phyloP scores from a whole-genome alignment of 2,888 invertebrate genomes.

The Archaeoteleia sp. region DNA sequence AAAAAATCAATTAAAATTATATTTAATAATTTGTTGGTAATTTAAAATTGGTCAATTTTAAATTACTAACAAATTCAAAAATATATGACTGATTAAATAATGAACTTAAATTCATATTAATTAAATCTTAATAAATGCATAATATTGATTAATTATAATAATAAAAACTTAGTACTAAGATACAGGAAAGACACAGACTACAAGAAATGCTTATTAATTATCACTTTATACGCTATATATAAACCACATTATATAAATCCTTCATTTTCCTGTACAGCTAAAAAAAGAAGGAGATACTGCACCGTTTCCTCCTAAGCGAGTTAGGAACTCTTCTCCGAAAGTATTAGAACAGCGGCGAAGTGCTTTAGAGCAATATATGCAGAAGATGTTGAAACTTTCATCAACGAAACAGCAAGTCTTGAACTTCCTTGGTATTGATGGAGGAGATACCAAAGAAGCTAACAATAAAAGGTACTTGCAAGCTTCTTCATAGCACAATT shows the following conservation, averaged over 20 bases:
- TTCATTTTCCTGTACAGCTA: conserved; percentile 70
- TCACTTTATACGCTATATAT: too few relatives aligned
- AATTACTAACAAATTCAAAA: too few relatives aligned
- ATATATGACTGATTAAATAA: too few relatives aligned
- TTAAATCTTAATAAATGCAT: too few relatives aligned
- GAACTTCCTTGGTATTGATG: conserved; percentile 74
- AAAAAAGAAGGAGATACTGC: conserved; percentile 76
- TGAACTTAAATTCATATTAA: too few relatives aligned
- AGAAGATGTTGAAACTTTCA: conserved; percentile 75
- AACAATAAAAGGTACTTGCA: conserved; percentile 61
- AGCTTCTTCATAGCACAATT: conserved; percentile 4
- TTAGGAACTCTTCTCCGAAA: conserved; percentile 77
- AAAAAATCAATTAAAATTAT: too few relatives aligned
- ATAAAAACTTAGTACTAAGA: too few relatives aligned
- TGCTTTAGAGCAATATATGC: conserved; percentile 77
- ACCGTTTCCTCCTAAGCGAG: conserved; percentile 79
- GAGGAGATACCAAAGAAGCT: conserved; percentile 51
- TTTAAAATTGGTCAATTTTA: too few relatives aligned
- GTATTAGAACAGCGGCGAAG: conserved; percentile 77
- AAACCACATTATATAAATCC: too few relatives aligned
- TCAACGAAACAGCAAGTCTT: conserved; percentile 75
- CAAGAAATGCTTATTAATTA: conserved; percentile 2
- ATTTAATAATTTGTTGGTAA: too few relatives aligned
- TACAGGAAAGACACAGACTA: too few relatives aligned
- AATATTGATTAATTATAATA: too few relatives aligned